A percentile compares a stretch with the other conserved stretches of the same genome.
These are phyloP conservation scores for Pecten maximus DNA, from an alignment of 2,888 invertebrate species.

Conservation along the genomic window DNA sequence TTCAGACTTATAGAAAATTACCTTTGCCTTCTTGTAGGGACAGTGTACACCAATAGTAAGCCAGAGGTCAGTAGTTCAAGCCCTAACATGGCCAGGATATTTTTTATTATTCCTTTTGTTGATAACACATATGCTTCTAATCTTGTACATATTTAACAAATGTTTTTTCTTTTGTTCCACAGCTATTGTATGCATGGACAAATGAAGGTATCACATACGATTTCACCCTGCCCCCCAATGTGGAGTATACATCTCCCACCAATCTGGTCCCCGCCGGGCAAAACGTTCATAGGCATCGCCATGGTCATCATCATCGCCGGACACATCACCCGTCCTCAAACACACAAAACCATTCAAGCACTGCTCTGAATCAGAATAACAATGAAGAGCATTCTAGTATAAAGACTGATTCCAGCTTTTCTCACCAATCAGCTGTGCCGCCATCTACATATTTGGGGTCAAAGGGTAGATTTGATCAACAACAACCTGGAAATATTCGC, in stretches of 20 bases:
- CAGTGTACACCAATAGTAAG: too few species aligned
- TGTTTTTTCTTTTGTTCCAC: not conserved
- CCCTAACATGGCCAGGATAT: too few species aligned
- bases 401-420: not conserved
- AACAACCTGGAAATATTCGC: slow-evolving; percentile 4
- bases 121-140: too few species aligned
- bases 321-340: not conserved
- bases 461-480: not conserved
- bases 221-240: slow-evolving; percentile 3
- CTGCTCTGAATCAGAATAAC: not conserved
- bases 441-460: slow-evolving; percentile 12
- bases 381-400: not conserved
- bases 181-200: not conserved
- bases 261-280: not conserved
- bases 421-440: not conserved
- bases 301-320: not conserved
- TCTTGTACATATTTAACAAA: not conserved
- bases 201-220: not conserved
- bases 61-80: too few species aligned
- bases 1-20: too few species aligned
- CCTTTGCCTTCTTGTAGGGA: too few species aligned
- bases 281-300: not conserved
- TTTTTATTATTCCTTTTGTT: too few species aligned
- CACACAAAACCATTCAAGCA: not conserved
- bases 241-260: slow-evolving; percentile 1